Conservation (phyloP, 2,797 vertebrate genomes). For the Chelmon rostratus region DNA sequence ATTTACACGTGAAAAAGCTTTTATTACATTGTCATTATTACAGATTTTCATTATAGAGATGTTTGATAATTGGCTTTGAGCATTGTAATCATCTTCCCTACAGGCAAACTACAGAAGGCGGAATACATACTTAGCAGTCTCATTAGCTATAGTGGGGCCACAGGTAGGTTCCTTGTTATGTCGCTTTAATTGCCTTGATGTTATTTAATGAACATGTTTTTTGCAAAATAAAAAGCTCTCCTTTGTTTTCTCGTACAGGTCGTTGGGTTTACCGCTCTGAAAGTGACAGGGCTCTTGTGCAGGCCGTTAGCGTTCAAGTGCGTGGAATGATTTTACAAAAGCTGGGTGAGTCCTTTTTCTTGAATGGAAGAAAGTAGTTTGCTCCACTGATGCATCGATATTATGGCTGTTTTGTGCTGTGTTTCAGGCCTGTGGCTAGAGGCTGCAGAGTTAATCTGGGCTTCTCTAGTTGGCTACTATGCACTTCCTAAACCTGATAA, state of each 20-base stretch:
- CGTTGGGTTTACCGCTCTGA: slow-evolving; percentile 90
- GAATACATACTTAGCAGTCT: slow-evolving; percentile 94
- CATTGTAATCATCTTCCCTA: neutral
- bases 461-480: slow-evolving; percentile 91
- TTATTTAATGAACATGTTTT: neutral
- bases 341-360: slow-evolving; percentile 85
- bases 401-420: neutral
- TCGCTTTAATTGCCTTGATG: neutral
- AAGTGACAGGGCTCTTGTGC: slow-evolving; percentile 90
- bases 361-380: accelerated
- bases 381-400: accelerated
- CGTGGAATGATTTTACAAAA: slow-evolving; percentile 95
- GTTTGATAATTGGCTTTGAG: neutral
- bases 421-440: slow-evolving; percentile 93
- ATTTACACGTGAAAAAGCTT: slow-evolving; percentile 17
- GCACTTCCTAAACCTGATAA: slow-evolving; percentile 94
- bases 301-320: slow-evolving; percentile 95
- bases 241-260: slow-evolving; percentile 77
- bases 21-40: neutral
- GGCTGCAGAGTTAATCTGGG: slow-evolving; percentile 92
- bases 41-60: neutral
- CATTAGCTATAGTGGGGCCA: slow-evolving; percentile 89
- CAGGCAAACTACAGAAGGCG: slow-evolving; percentile 95
- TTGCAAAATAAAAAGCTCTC: neutral
- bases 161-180: slow-evolving; percentile 80